Percentiles rank a stretch among this genome's conserved stretches.
Evolutionary conservation across 2,888 invertebrate species (phyloP).

Genomic region (Dryobota labecula): DNA sequence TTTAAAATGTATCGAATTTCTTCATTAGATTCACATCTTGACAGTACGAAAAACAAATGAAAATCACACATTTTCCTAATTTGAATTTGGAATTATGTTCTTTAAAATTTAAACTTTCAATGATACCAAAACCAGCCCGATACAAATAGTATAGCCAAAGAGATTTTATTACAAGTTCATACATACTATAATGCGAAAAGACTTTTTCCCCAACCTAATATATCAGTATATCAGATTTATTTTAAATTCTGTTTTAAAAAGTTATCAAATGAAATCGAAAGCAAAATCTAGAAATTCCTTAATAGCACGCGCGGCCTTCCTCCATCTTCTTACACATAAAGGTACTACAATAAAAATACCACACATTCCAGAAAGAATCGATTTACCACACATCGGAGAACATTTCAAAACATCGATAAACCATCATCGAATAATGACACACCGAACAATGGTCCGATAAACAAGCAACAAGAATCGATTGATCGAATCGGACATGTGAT

Average conservation of each 20-base stretch:
- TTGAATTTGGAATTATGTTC: too few relatives aligned
- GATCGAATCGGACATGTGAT: conserved; percentile 70
- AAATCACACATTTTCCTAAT: too few relatives aligned
- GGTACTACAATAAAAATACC: conserved; percentile 27
- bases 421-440: conserved; percentile 61
- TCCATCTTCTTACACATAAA: conserved; percentile 3
- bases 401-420: conserved; percentile 60
- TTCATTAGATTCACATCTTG: too few relatives aligned
- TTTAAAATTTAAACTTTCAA: too few relatives aligned
- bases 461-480: conserved; percentile 66
- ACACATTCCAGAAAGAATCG: conserved; percentile 36
- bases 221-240: too few relatives aligned
- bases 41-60: too few relatives aligned
- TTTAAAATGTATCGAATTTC: too few relatives aligned
- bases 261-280: conserved; percentile 13
- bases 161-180: too few relatives aligned
- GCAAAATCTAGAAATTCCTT: not conserved
- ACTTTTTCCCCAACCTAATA: too few relatives aligned
- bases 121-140: too few relatives aligned
- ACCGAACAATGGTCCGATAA: conserved; percentile 62
- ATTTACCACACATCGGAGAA: conserved; percentile 36
- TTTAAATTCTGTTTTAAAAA: not conserved
- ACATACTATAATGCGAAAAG: too few relatives aligned
- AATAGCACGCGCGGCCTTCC: not conserved
- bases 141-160: too few relatives aligned